phyloP scores from a whole-genome alignment of 2,113 vertebrate species.

The Eublepharis macularius region DNA sequence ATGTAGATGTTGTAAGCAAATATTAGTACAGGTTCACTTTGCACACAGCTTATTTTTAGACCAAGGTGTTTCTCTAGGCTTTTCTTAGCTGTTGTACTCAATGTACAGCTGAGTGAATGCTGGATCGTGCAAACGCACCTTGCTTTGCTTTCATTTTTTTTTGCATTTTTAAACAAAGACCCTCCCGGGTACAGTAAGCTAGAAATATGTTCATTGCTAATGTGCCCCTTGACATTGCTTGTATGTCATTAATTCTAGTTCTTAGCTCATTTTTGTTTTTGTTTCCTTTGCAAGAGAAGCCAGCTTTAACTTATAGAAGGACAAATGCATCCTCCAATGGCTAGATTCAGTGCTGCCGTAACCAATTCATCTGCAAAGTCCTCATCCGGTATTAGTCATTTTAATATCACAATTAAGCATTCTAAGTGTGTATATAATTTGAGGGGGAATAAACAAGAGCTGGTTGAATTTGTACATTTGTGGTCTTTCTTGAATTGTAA shows the following conservation, averaged over 20 bases:
- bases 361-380: constrained; percentile 31
- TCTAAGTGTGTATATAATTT: constrained; percentile 7
- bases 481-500: neutral
- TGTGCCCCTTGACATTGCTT: constrained; percentile 20
- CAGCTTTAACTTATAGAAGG: constrained; percentile 27
- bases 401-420: constrained; percentile 20
- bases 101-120: neutral
- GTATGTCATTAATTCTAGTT: constrained; percentile 28
- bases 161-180: constrained; percentile 29
- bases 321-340: constrained; percentile 6
- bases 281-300: neutral
- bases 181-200: neutral
- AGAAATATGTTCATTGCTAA: constrained; percentile 25
- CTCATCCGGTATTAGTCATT: constrained; percentile 17
- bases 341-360: constrained; percentile 9
- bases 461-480: neutral
- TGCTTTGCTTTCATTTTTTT: neutral
- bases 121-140: neutral
- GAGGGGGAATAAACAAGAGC: constrained; percentile 20
- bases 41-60: neutral
- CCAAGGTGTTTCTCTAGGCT: neutral
- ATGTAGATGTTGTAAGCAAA: neutral
- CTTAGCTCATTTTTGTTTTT: neutral
- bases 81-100: neutral
- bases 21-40: neutral